Evolutionary conservation across 1,140 invertebrate species (phyloP), one percentile per base, ranked within the genome.

Genomic region (Drosophila takahashii): DNA sequence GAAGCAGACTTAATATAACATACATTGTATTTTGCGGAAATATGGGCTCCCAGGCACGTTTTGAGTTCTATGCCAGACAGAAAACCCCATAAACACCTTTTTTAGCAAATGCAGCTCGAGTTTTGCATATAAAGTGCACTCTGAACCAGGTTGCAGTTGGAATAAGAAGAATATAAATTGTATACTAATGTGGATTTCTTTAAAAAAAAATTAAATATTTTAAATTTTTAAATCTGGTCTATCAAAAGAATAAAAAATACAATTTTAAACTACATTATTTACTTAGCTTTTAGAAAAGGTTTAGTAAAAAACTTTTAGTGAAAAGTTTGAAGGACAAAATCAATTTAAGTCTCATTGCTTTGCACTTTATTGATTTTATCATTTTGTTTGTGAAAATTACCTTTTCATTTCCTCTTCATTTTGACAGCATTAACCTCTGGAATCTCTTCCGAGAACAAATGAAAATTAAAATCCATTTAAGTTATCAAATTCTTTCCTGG

Each of bases 401-500:
- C 3, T 42, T 18, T 16, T 9, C 7, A 42, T 3, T 3, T 41
- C 15, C 41, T 15, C 9, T 18, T 4, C 16, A 9, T 18, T 47
- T 57, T 9, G 29, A 37, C 16, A 54, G 11, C n/a, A 27, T 26
- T 15, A 29, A 39, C 18, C 15, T 41, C 15, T 45, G 13, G 9
- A 15, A 32, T 48, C 44, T 32, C 22, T 34, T 32, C 64, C 36
- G 18, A 2, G 61, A 75, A 75, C 57, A 76, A 59, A 58, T 56
- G 36, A 11, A 64, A 66, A 59, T 62, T 69, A 59, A 62, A 72
- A 76, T 54, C 47, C 57, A 54, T 75, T 79, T 51, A 66, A 58
- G 52, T 66, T 75, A 65, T 83, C 50, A 71, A 71, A 71, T 52
- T 59, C 64, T 61, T 16, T 65, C 29, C 13, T 29, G n/a, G 29